phyloP scores from a whole-genome alignment of 1,140 invertebrate species.

The Campodea augens region DNA sequence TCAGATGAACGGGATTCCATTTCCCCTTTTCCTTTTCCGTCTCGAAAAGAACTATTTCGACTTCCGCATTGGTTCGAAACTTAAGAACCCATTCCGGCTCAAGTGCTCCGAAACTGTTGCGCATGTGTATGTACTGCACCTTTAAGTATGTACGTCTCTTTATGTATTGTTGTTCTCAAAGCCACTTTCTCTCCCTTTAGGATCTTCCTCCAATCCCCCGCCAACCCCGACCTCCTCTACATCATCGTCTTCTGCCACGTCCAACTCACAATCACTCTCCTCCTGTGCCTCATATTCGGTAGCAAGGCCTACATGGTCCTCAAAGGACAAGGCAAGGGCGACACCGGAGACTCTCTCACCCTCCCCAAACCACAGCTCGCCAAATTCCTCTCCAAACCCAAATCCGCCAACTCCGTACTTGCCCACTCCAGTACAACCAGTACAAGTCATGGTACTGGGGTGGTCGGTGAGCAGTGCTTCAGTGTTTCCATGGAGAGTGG shows the following conservation, averaged over 20 bases:
- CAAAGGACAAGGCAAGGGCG: conserved; percentile 29
- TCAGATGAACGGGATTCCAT: too few relatives aligned
- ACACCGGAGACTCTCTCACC: conserved; percentile 26
- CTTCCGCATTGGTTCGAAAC: too few relatives aligned
- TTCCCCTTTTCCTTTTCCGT: too few relatives aligned
- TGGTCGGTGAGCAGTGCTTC: too few relatives aligned
- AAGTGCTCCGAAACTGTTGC: too few relatives aligned
- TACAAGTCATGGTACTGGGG: conserved; percentile 3
- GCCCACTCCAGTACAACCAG: conserved; percentile 17
- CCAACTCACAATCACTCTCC: conserved; percentile 76
- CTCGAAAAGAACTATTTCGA: too few relatives aligned
- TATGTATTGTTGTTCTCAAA: too few relatives aligned
- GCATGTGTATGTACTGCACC: too few relatives aligned
- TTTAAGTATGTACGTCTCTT: too few relatives aligned
- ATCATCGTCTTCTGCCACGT: conserved; percentile 93
- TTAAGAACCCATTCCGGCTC: too few relatives aligned
- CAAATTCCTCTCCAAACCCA: conserved; percentile 42
- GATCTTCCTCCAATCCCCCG: conserved; percentile 83
- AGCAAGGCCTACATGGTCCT: conserved; percentile 51
- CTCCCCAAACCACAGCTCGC: conserved; percentile 37
- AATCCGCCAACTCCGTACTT: conserved; percentile 34
- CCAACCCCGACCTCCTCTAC: conserved; percentile 83
- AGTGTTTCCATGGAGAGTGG: too few relatives aligned
- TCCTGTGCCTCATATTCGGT: conserved; percentile 79
- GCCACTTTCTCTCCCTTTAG: conserved; percentile 34